Evolutionary conservation across 2,797 vertebrate genomes (phyloP).

Genomic region (Nannoperca obscura): DNA sequence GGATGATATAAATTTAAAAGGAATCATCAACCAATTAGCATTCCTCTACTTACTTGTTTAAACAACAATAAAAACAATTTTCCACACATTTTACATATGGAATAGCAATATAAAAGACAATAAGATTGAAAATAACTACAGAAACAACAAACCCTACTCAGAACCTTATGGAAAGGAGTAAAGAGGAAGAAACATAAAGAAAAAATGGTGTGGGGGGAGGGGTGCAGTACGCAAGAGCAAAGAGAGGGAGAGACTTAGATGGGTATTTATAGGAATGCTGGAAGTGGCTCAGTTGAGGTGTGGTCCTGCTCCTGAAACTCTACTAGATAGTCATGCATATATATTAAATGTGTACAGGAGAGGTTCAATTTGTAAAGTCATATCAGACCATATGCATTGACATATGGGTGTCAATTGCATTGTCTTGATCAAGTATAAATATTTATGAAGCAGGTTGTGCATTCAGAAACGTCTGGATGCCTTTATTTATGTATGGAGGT

Average conservation of each 20-base stretch:
- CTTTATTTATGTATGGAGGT: conserved; percentile 23
- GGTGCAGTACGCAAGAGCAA: too few relatives aligned
- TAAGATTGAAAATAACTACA: neutral
- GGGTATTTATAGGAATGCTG: too few relatives aligned
- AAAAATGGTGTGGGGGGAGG: too few relatives aligned
- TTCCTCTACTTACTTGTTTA: neutral
- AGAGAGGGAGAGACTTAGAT: too few relatives aligned
- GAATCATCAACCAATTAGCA: neutral
- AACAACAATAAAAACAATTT: neutral
- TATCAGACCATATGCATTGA: neutral
- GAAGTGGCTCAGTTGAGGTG: too few relatives aligned
- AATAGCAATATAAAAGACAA: neutral
- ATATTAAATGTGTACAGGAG: neutral
- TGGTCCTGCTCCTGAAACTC: too few relatives aligned
- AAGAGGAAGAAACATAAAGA: too few relatives aligned
- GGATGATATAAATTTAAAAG: neutral
- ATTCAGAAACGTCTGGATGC: conserved; percentile 11
- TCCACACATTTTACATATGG: neutral
- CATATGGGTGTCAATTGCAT: neutral
- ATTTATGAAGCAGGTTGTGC: conserved; percentile 32
- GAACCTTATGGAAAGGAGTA: too few relatives aligned
- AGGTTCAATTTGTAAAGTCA: conserved; percentile 4
- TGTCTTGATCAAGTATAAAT: conserved; percentile 14
- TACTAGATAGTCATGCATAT: too few relatives aligned
- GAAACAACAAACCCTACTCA: too few relatives aligned